Evolutionary conservation across 2,888 invertebrate species (phyloP).

Genomic region (Harpalus rubripes): DNA sequence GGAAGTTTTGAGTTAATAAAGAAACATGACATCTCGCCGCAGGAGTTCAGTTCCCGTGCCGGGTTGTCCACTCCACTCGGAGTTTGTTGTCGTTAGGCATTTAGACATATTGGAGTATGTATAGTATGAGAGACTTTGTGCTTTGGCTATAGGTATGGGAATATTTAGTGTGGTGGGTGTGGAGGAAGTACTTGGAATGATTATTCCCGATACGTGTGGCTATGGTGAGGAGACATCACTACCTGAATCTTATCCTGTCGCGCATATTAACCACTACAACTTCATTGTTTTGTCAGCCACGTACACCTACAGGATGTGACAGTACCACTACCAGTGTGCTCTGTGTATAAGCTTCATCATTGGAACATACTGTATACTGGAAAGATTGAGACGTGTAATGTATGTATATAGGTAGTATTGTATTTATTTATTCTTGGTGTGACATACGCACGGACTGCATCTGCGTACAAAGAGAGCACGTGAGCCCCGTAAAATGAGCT

Average conservation of each 20-base stretch:
- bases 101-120: background rate
- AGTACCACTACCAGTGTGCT: background rate
- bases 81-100: slow-evolving; percentile 1
- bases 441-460: slow-evolving; percentile 43
- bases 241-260: slow-evolving; percentile 53
- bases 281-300: slow-evolving; percentile 26
- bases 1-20: slow-evolving; percentile 59
- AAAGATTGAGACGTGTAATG: slow-evolving; percentile 27
- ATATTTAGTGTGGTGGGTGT: slow-evolving; percentile 52
- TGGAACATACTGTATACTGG: slow-evolving; percentile 35
- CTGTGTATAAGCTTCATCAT: background rate
- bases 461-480: slow-evolving; percentile 58
- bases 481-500: slow-evolving; percentile 60
- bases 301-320: slow-evolving; percentile 25
- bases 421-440: slow-evolving; percentile 54
- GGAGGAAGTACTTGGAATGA: slow-evolving; percentile 65
- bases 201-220: slow-evolving; percentile 65
- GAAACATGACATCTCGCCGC: slow-evolving; percentile 40
- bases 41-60: slow-evolving; percentile 28
- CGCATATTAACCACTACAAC: slow-evolving; percentile 54
- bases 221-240: slow-evolving; percentile 64
- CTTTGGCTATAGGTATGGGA: slow-evolving; percentile 9
- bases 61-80: background rate
- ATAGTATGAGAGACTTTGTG: background rate
- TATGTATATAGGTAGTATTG: slow-evolving; percentile 51